A percentile compares a stretch with the other conserved stretches of the same genome.
Conservation (phyloP, 2,797 vertebrate species). For the Catamblyrhynchus diadema region DNA sequence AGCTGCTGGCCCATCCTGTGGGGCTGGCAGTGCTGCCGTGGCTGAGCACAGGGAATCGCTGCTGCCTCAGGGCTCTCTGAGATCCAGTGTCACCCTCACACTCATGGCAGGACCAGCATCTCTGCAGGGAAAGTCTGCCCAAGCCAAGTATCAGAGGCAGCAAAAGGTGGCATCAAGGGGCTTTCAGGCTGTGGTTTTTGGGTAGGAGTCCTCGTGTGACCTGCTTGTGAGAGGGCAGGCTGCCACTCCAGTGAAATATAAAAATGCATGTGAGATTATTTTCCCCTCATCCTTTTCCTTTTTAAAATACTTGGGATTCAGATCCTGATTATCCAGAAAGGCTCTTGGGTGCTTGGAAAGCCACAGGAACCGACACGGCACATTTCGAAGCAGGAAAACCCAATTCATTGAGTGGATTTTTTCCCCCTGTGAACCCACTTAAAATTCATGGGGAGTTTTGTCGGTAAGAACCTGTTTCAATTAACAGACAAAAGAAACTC, state of each 20-base stretch:
- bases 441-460: slow-evolving; percentile 66
- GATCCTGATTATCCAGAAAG: not conserved
- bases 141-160: not conserved
- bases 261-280: not conserved
- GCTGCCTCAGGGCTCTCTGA: not conserved
- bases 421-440: not conserved
- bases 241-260: not conserved
- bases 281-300: not conserved
- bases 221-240: not conserved
- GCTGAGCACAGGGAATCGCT: rapidly evolving
- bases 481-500: slow-evolving; percentile 60
- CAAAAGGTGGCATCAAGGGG: not conserved
- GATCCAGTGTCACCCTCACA: not conserved
- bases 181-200: rapidly evolving
- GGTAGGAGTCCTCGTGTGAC: rapidly evolving
- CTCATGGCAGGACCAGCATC: not conserved
- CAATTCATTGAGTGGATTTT: slow-evolving; percentile 17
- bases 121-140: not conserved
- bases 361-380: not conserved
- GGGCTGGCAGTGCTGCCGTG: rapidly evolving
- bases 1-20: not conserved
- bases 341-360: not conserved
- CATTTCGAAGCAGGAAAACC: slow-evolving; percentile 32
- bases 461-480: slow-evolving; percentile 63
- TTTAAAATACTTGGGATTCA: not conserved